Evolutionary conservation across 2,113 vertebrate genomes (phyloP).

Genomic region (Catharus bicknelli): DNA sequence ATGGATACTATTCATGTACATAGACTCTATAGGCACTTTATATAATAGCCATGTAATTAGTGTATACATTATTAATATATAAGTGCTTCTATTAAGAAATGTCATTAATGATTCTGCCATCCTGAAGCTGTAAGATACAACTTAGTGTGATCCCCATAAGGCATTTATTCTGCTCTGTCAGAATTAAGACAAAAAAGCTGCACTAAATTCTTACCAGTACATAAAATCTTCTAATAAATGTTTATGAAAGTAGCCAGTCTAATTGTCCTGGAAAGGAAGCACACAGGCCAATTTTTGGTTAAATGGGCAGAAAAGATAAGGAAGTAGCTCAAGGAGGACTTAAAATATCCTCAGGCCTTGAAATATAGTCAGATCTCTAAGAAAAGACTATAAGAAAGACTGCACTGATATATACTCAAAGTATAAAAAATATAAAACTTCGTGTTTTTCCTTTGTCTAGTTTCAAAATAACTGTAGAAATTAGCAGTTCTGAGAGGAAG

Average conservation of each 20-base stretch:
- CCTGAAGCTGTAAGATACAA: conserved; percentile 8
- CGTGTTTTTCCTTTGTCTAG: not conserved
- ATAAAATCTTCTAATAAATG: not conserved
- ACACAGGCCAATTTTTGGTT: not conserved
- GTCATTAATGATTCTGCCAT: conserved; percentile 50
- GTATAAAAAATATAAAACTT: not conserved
- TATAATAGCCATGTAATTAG: conserved; percentile 67
- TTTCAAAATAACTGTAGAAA: not conserved
- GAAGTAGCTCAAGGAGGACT: not conserved
- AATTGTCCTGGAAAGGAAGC: not conserved
- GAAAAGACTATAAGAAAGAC: not conserved
- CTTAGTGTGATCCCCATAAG: not conserved
- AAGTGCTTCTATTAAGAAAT: conserved; percentile 56
- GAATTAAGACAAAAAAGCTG: conserved; percentile 4
- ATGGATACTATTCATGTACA: conserved; percentile 26
- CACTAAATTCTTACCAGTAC: not conserved
- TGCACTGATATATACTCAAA: not conserved
- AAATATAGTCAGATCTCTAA: not conserved
- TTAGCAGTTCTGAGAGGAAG: not conserved
- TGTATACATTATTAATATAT: conserved; percentile 60
- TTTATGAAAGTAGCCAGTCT: not conserved
- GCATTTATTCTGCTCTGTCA: not conserved
- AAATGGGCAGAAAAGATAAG: not conserved
- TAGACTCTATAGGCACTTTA: conserved; percentile 61
- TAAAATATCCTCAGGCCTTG: not conserved